Base-by-base conservation (phyloP, 2,797 vertebrate genomes). In the Ceryle rudis region DNA sequence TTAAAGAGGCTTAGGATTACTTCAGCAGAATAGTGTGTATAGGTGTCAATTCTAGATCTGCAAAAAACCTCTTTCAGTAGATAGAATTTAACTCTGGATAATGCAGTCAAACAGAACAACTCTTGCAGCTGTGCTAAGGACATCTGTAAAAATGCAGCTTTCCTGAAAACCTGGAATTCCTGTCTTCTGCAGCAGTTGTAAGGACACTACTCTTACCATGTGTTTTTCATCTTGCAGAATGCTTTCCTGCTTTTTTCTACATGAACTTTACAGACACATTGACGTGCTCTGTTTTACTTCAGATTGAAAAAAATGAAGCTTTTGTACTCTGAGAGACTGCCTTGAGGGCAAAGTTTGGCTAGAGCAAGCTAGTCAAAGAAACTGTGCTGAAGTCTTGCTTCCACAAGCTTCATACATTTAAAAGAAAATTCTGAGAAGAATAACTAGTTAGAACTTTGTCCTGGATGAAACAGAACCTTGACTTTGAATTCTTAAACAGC, bases 191-290 rank as follows among this genome's bases (percentile, higher is more conserved):
- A n/a, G 75, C 35, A 52, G 17, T 61, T 85, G 3, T 61, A 81
- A 79, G 64, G 64, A 77, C 6, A 2, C 42, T 64, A 6, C 23
- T 69, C 86, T 6, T 39, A 29, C 72, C 67, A 72, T 74, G 28
- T 96, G 90, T 62, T 96, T 90, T 90, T 83, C 67, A 74, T 95
- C 84, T 55, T 73, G 35, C 47, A 39, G 20, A 86, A 62, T 78
- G 57, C 35, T 81, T 80, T 6, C 19, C n/a, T 72, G 51, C 16
- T 49, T 64, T 70, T 70, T 90, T 91, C 44, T 91, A 26, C 13
- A 3, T 64, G 31, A 86, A 57, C 72, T 94, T 86, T 81, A 80
- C 47, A 69, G 75, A 61, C 10, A 6, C n/a, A 39, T 31, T 49
- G 65, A 83, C 19, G 6, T 81, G 74, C 31, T 93, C 83, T 95